phyloP scores from a whole-genome alignment of 2,797 vertebrate genomes.

The Rhyacichthys aspro region DNA sequence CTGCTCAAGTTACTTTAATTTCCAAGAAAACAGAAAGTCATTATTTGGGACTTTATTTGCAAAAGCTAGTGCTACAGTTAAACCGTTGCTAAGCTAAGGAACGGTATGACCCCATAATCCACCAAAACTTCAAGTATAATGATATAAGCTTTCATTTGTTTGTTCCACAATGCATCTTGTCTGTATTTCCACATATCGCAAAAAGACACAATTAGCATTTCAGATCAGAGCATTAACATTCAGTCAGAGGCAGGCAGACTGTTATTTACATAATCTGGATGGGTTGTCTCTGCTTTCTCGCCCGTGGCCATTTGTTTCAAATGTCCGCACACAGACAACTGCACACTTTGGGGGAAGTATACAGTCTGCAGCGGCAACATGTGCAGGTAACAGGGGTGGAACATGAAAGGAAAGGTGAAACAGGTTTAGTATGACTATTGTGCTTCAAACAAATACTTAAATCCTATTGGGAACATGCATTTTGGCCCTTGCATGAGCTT shows the following conservation, averaged over 20 bases:
- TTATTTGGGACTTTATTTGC: background rate
- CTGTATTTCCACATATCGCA: conserved; percentile 61
- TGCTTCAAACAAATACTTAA: too few relatives aligned
- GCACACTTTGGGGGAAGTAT: conserved; percentile 55
- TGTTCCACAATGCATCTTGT: conserved; percentile 59
- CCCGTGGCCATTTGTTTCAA: conserved; percentile 72
- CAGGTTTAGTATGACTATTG: too few relatives aligned
- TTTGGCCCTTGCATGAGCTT: too few relatives aligned
- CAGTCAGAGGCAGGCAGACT: conserved; percentile 69
- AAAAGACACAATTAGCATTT: conserved; percentile 74
- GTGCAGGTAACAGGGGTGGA: background rate
- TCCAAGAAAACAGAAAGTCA: background rate
- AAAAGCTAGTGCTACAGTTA: conserved; percentile 9
- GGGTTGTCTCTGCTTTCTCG: conserved; percentile 66
- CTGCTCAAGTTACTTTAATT: conserved; percentile 40
- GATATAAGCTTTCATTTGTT: conserved; percentile 35
- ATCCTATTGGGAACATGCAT: too few relatives aligned
- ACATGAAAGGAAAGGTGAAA: too few relatives aligned
- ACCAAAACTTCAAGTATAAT: too few relatives aligned
- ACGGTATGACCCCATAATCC: background rate
- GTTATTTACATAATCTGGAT: conserved; percentile 79
- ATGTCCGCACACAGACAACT: conserved; percentile 66
- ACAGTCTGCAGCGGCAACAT: conserved; percentile 32
- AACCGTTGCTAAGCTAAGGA: background rate
- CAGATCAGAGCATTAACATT: conserved; percentile 76